phyloP scores from a whole-genome alignment of 1,140 invertebrate species.

The Pteromalus puparum region DNA sequence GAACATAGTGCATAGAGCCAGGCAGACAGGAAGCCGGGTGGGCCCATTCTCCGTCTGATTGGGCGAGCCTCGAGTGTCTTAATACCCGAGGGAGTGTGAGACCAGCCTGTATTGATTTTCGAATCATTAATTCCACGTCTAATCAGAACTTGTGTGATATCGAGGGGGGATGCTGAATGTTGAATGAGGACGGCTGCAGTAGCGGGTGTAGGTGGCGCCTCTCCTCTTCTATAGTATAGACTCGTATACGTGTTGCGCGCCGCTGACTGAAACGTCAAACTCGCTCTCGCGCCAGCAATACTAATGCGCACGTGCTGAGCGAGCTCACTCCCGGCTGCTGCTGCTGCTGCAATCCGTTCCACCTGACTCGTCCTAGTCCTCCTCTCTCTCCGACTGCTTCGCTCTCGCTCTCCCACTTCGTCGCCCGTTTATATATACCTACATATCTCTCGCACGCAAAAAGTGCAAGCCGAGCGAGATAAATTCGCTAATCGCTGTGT shows the following conservation, averaged over 20 bases:
- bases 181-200: constrained; percentile 56
- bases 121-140: constrained; percentile 76
- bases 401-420: not conserved
- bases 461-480: constrained; percentile 18
- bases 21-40: constrained; percentile 4
- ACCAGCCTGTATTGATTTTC: constrained; percentile 73
- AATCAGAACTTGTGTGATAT: constrained; percentile 73
- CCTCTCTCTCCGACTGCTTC: not conserved
- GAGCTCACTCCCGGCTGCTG: constrained; percentile 50
- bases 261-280: constrained; percentile 69
- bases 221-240: constrained; percentile 28
- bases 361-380: constrained; percentile 46
- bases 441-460: not conserved
- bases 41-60: constrained; percentile 52
- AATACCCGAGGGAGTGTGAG: constrained; percentile 63
- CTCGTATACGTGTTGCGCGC: constrained; percentile 62
- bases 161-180: constrained; percentile 57
- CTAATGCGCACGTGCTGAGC: constrained; percentile 58
- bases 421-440: not conserved
- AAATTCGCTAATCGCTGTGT: constrained; percentile 39
- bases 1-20: not conserved
- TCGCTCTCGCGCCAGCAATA: constrained; percentile 60
- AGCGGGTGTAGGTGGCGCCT: constrained; percentile 50
- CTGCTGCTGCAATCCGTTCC: constrained; percentile 52
- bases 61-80: constrained; percentile 61